These are phyloP conservation scores for Talpa occidentalis DNA, from an alignment of 2,113 vertebrate genomes.

Conservation along the genomic window DNA sequence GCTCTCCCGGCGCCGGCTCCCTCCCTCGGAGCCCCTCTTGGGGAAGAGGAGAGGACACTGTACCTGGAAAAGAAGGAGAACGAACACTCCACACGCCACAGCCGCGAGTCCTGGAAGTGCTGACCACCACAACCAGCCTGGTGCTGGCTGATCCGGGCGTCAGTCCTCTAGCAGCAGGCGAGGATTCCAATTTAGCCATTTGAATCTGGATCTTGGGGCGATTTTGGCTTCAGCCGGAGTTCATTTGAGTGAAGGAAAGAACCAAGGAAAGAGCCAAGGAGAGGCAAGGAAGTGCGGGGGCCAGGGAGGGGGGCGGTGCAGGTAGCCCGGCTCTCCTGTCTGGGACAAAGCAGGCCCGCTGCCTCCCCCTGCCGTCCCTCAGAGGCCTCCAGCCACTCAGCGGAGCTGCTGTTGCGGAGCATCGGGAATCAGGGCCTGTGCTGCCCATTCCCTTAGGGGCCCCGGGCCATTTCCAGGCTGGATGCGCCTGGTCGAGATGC, in stretches of 20 bases:
- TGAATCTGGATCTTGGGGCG: neutral
- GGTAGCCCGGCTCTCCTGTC: no score
- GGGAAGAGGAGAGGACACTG: neutral
- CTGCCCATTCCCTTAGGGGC: no score
- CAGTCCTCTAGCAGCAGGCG: neutral
- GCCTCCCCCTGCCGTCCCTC: no score
- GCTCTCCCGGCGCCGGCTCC: no score
- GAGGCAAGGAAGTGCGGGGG: neutral
- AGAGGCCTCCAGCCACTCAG: no score
- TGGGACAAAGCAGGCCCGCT: no score
- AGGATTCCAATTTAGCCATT: neutral
- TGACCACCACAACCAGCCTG: no score
- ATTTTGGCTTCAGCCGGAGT: neutral
- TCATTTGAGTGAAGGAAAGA: neutral
- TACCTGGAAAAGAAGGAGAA: neutral
- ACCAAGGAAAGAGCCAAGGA: neutral
- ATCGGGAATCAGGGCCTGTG: no score
- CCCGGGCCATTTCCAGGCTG: no score
- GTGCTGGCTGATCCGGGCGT: no score
- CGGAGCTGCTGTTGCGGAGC: no score
- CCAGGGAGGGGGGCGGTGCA: fast-evolving
- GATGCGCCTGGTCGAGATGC: no score
- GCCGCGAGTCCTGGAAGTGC: neutral
- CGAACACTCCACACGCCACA: fast-evolving
- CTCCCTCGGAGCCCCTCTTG: neutral